Evolutionary conservation across 2,888 invertebrate species (phyloP).

Genomic region (Agrochola litura): DNA sequence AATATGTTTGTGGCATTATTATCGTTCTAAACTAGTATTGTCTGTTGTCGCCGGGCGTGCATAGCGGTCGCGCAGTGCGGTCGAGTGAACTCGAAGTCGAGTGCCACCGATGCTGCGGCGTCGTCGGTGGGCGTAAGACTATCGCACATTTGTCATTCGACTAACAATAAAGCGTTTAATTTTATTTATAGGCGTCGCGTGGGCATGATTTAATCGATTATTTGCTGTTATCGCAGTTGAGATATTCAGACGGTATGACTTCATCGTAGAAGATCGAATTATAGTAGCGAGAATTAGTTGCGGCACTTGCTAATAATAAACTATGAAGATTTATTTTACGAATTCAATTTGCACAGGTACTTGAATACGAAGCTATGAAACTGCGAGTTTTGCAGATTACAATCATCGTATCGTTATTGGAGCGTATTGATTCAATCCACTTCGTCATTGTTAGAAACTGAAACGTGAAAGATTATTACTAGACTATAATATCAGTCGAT

Average conservation of each 20-base stretch:
- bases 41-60: slow-evolving; percentile 75
- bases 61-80: slow-evolving; percentile 65
- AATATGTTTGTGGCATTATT: slow-evolving; percentile 83
- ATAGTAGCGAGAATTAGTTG: slow-evolving; percentile 37
- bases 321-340: slow-evolving; percentile 3
- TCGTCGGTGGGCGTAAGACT: slow-evolving; percentile 80
- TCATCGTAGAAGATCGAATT: slow-evolving; percentile 67
- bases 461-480: slow-evolving; percentile 76
- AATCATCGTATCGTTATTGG: slow-evolving; percentile 48
- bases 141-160: slow-evolving; percentile 86
- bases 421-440: slow-evolving; percentile 63
- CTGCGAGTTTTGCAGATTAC: slow-evolving; percentile 26
- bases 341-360: background rate
- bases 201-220: slow-evolving; percentile 81
- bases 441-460: slow-evolving; percentile 66
- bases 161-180: slow-evolving; percentile 87
- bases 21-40: slow-evolving; percentile 78
- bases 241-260: slow-evolving; percentile 75
- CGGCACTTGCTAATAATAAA: slow-evolving; percentile 41
- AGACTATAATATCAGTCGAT: slow-evolving; percentile 76
- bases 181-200: slow-evolving; percentile 85
- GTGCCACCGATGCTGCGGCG: slow-evolving; percentile 37
- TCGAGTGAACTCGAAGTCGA: slow-evolving; percentile 54
- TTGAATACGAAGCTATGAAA: slow-evolving; percentile 23
- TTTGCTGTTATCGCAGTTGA: slow-evolving; percentile 77